These are phyloP conservation scores for Zygothrica quintamaculata DNA, from an alignment of 2,888 invertebrate genomes.

Conservation along the genomic window DNA sequence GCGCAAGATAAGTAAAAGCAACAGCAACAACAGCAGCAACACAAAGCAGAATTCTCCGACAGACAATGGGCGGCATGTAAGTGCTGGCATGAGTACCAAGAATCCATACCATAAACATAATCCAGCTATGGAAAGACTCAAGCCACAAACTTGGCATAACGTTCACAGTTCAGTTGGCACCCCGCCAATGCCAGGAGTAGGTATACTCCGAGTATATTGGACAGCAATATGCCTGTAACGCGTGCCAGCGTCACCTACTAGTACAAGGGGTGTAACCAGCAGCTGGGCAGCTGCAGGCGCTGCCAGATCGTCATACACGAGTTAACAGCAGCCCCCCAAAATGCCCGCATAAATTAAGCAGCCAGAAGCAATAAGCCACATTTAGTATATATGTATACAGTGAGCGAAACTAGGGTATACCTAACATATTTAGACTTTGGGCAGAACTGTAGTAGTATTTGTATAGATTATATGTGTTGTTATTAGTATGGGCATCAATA, in stretches of 20 bases:
- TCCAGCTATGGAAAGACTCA: constrained; percentile 53
- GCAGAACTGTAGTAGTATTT: too few species aligned
- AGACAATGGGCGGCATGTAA: constrained; percentile 49
- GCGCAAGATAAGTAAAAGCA: constrained; percentile 47
- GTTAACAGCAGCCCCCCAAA: constrained; percentile 57
- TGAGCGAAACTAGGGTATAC: constrained; percentile 7
- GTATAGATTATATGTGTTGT: too few species aligned
- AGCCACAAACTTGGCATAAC: constrained; percentile 58
- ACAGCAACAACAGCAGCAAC: not conserved
- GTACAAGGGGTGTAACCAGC: constrained; percentile 30
- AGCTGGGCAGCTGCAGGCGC: constrained; percentile 74
- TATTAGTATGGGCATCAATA: too few species aligned
- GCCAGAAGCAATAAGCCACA: constrained; percentile 64
- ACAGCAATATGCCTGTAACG: constrained; percentile 43
- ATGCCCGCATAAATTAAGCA: constrained; percentile 53
- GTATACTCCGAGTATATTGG: not conserved
- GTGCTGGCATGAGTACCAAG: constrained; percentile 30
- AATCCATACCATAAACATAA: constrained; percentile 38
- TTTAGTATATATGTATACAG: constrained; percentile 30
- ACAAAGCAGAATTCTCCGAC: not conserved
- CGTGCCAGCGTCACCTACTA: constrained; percentile 69
- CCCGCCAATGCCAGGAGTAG: constrained; percentile 25
- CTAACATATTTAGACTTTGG: too few species aligned
- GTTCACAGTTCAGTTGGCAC: constrained; percentile 72
- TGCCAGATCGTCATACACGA: constrained; percentile 71